Conservation (phyloP, 1,140 invertebrate species). For the Apis florea region DNA sequence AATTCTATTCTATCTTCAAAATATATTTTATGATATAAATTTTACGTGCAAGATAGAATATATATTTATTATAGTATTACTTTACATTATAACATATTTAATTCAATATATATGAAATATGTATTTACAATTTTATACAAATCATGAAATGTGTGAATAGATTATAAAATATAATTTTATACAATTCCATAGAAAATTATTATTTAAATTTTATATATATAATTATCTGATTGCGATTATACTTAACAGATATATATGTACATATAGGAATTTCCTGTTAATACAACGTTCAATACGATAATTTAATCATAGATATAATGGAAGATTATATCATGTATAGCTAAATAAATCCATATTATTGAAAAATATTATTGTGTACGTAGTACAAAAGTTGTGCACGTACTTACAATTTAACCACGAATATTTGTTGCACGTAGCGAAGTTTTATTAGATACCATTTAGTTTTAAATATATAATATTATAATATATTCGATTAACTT, state of each 20-base stretch:
- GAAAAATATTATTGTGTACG: not conserved
- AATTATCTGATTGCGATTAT: not conserved
- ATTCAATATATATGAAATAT: not conserved
- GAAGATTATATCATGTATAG: not conserved
- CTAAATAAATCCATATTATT: not conserved
- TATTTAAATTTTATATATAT: not conserved
- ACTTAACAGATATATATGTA: not conserved
- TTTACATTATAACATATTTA: slow-evolving; percentile 10
- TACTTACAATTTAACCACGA: no score
- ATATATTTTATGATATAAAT: not conserved
- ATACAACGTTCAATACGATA: not conserved
- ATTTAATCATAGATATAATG: not conserved
- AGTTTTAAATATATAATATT: not conserved
- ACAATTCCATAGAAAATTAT: not conserved
- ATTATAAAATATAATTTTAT: not conserved
- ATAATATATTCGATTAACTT: not conserved
- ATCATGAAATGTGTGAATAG: not conserved
- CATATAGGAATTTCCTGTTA: not conserved
- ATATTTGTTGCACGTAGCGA: not conserved
- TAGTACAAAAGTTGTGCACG: no score
- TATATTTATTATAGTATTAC: slow-evolving; percentile 4
- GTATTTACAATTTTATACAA: slow-evolving; percentile 11
- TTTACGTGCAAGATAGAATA: not conserved
- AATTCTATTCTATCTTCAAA: not conserved
- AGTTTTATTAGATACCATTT: not conserved